Conservation (phyloP, 2,797 vertebrate genomes). For the Falco concolor region DNA sequence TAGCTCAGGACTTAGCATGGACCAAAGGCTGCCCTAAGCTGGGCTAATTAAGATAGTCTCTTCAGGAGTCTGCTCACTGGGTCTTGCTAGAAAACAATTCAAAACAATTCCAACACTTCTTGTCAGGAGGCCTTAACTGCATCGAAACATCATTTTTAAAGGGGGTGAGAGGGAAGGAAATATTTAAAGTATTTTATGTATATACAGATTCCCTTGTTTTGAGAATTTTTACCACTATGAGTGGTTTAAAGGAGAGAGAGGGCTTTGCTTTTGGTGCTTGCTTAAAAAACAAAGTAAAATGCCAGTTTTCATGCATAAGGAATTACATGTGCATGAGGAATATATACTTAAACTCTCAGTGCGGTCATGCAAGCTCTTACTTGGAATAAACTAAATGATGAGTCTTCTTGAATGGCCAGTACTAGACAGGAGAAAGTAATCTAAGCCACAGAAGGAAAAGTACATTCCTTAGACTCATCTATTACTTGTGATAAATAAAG, state of each 20-base stretch:
- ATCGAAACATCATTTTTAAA: background rate
- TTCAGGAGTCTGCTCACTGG: background rate
- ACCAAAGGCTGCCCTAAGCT: background rate
- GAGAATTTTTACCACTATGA: background rate
- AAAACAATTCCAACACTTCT: background rate
- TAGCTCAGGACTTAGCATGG: background rate
- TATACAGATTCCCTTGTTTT: background rate
- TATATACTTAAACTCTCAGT: background rate
- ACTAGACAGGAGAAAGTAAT: background rate
- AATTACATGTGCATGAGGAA: background rate
- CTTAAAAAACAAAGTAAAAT: background rate
- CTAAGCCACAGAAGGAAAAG: background rate
- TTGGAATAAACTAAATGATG: background rate
- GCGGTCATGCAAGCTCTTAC: background rate
- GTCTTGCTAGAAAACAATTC: background rate
- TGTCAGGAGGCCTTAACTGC: background rate
- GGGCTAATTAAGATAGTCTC: background rate
- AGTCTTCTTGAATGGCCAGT: background rate
- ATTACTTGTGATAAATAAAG: conserved; percentile 2
- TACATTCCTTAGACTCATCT: background rate
- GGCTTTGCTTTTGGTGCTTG: background rate
- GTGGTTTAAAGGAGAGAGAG: background rate
- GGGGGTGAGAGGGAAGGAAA: background rate
- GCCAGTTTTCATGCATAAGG: background rate
- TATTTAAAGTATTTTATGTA: background rate